These are phyloP conservation scores for Xestia sexstrigata DNA, from an alignment of 2,888 invertebrate genomes.

Conservation along the genomic window DNA sequence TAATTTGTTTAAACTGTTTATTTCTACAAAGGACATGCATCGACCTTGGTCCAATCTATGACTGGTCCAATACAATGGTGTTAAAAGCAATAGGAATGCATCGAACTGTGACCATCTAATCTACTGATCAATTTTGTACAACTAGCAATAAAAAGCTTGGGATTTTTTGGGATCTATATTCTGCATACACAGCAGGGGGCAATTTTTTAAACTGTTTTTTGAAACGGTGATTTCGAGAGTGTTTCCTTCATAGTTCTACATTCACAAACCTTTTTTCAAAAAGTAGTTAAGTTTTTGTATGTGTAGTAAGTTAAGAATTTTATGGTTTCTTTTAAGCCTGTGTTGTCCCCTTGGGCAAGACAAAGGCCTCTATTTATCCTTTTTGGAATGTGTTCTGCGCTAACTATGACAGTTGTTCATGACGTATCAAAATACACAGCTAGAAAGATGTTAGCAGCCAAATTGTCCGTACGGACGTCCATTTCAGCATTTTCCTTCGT, in stretches of 20 bases:
- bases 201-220: background rate
- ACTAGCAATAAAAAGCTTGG: background rate
- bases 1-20: background rate
- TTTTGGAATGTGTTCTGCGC: background rate
- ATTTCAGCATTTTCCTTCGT: background rate
- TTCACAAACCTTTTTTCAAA: background rate
- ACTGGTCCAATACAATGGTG: slow-evolving; percentile 25
- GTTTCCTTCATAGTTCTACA: background rate
- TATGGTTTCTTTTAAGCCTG: background rate
- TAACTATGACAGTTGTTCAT: background rate
- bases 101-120: slow-evolving; percentile 40
- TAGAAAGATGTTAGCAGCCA: background rate
- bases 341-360: too few species aligned
- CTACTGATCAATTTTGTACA: slow-evolving; percentile 28
- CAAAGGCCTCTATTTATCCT: too few species aligned
- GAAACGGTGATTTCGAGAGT: background rate
- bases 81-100: slow-evolving; percentile 23
- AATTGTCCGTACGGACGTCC: too few species aligned
- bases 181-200: background rate
- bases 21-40: background rate
- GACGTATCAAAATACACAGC: background rate
- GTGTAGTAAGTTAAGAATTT: too few species aligned
- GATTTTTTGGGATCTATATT: background rate
- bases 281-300: too few species aligned
- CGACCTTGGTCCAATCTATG: slow-evolving; percentile 32